Evolutionary conservation across 2,113 vertebrate genomes (phyloP), one percentile per base, ranked within the genome.

Genomic region (Callipepla squamata): DNA sequence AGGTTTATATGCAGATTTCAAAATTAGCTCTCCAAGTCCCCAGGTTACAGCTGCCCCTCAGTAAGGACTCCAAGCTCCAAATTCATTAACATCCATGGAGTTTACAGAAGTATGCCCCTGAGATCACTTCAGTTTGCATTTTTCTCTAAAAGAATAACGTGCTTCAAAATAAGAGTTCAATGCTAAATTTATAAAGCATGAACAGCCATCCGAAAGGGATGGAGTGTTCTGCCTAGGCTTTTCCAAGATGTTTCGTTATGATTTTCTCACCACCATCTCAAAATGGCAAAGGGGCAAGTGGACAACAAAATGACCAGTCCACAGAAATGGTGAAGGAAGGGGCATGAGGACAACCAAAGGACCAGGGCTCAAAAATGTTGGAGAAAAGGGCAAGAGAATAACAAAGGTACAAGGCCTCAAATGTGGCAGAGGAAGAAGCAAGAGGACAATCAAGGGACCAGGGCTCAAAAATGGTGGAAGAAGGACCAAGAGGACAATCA

Each of bases 241-340:
- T 25, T 11, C 50, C 15, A 80, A 38, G 42, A 23, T 32, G 20
- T 18, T 38, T n/a, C 58, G 12, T 0, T 5, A 7, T 28, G 15
- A 59, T 4, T 17, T 79, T 66, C 34, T 50, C 50, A 65, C 5
- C 38, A 26, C 17, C 7, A 22, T 66, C 38, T 4, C 50, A 42
- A 20, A 69, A 80, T 4, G 1, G 11, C 34, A 45, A 62, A 2
- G 1, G 10, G 38, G 28, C 0, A 28, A 34, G 15, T 0, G 18
- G 80, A 36, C 17, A 53, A 66, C 20, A 44, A 22, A 61, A 11
- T 15, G 30, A 57, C 28, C 30, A 57, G 30, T 30, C 17, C 9
- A 17, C 28, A 32, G 32, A 57, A 55, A 32, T 19, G 53, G 53
- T 57, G 32, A 11, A 58, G 55, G 32, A 58, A 58, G 32, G 30